Evolutionary conservation across 2,113 vertebrate genomes (phyloP).

Genomic region (Corapipo altera): DNA sequence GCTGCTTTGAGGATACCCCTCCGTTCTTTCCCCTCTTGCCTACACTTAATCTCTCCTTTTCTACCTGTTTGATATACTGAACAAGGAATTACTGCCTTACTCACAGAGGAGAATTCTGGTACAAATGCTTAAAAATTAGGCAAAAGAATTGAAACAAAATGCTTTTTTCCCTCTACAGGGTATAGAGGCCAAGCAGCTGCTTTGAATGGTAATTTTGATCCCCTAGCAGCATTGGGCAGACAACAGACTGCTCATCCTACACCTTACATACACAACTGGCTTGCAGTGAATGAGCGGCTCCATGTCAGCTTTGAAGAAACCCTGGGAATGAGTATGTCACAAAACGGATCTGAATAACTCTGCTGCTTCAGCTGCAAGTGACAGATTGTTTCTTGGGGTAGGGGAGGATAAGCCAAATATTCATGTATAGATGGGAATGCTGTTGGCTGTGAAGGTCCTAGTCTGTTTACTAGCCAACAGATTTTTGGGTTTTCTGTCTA

Average conservation of each 20-base stretch:
- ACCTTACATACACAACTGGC: accelerated
- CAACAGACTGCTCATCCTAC: neutral
- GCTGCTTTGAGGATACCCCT: neutral
- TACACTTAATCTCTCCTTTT: neutral
- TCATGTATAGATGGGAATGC: accelerated
- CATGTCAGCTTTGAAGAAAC: neutral
- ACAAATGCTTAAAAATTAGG: neutral
- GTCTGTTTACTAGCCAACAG: neutral
- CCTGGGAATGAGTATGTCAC: neutral
- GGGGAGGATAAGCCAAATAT: neutral
- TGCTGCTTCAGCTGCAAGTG: neutral
- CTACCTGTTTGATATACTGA: neutral
- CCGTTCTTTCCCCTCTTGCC: neutral
- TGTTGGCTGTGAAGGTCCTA: neutral
- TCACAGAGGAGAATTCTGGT: neutral
- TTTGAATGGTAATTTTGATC: neutral
- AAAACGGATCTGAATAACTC: neutral
- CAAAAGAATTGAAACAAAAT: neutral
- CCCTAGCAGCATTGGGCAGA: accelerated
- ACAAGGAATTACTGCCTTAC: accelerated
- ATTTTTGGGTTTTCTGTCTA: neutral
- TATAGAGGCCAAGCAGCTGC: neutral
- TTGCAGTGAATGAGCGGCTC: accelerated
- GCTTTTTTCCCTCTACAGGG: accelerated
- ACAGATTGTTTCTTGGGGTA: neutral